Conservation (phyloP, 2,888 invertebrate species). For the Lissocephala sabroskyi region DNA sequence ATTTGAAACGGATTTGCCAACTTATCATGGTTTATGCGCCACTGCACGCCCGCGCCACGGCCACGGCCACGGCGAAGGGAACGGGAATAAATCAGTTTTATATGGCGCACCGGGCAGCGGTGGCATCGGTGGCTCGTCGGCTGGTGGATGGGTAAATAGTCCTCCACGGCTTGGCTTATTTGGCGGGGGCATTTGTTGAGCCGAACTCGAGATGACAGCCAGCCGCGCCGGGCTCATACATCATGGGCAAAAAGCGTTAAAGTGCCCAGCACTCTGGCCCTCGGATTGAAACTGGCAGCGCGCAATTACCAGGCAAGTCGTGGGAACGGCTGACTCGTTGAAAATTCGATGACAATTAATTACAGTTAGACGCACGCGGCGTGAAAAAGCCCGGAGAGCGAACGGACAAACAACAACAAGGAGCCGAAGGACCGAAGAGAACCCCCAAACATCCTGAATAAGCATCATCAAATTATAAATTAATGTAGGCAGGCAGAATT, state of each 20-base stretch:
- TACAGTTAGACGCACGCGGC: constrained; percentile 52
- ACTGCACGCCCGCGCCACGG: constrained; percentile 3
- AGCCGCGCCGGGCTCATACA: constrained; percentile 15
- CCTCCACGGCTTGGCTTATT: no score
- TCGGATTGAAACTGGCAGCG: neutral
- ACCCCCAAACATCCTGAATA: constrained; percentile 31
- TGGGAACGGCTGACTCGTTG: constrained; percentile 56
- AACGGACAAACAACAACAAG: constrained; percentile 10
- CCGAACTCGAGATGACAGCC: no score
- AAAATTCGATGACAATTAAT: constrained; percentile 63
- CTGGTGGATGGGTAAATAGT: no score
- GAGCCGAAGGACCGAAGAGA: constrained; percentile 8
- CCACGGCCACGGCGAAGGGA: no score
- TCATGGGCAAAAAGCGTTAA: constrained; percentile 33
- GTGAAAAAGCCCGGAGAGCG: constrained; percentile 44
- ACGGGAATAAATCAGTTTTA: constrained; percentile 17
- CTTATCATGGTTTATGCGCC: constrained; percentile 20
- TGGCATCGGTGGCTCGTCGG: no score
- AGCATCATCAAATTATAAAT: constrained; percentile 65
- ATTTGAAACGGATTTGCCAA: constrained; percentile 17
- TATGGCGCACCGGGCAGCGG: no score
- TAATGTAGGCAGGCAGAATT: constrained; percentile 56
- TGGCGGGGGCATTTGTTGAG: no score
- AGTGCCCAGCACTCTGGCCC: neutral
- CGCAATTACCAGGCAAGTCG: neutral